Percentiles rank a stretch among this genome's conserved stretches.
Conservation (phyloP, 2,113 vertebrate species). For the Sprattus sprattus region DNA sequence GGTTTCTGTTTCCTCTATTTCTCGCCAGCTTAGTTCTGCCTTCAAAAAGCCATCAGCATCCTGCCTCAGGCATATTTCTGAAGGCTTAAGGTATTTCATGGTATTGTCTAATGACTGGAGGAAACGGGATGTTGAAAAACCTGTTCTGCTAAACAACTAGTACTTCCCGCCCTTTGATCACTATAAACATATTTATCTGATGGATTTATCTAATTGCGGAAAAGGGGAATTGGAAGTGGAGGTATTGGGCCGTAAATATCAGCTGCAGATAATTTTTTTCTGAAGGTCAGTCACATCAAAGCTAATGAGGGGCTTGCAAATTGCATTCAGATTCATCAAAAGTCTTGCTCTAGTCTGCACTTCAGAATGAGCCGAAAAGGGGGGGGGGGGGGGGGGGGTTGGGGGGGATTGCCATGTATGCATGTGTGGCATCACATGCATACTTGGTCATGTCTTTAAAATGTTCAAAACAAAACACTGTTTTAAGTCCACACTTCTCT, state of each 20-base stretch:
- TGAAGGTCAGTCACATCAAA: slow-evolving; percentile 32
- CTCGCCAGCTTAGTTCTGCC: slow-evolving; percentile 47
- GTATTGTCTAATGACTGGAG: slow-evolving; percentile 16
- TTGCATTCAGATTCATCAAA: neutral
- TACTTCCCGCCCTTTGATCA: neutral
- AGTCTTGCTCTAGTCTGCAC: neutral
- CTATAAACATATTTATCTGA: neutral
- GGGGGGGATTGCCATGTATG: too few species aligned
- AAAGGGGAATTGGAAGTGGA: neutral
- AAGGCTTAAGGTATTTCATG: slow-evolving; percentile 43
- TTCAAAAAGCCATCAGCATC: neutral
- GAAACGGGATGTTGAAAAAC: neutral
- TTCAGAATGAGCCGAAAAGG: neutral
- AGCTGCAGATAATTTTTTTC: neutral
- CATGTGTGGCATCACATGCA: neutral
- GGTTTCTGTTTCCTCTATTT: slow-evolving; percentile 48
- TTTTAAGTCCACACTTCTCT: neutral
- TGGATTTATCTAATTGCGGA: neutral
- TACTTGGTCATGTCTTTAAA: neutral
- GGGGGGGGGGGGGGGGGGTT: neutral
- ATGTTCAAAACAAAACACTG: neutral
- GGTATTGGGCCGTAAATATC: slow-evolving; percentile 33
- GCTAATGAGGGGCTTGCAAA: slow-evolving; percentile 11
- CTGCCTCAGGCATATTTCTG: slow-evolving; percentile 30
- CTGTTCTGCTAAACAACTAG: neutral